Evolutionary conservation across 1,140 invertebrate genomes (phyloP), one percentile per base, ranked within the genome.

Genomic region (Diorhabda elongata): DNA sequence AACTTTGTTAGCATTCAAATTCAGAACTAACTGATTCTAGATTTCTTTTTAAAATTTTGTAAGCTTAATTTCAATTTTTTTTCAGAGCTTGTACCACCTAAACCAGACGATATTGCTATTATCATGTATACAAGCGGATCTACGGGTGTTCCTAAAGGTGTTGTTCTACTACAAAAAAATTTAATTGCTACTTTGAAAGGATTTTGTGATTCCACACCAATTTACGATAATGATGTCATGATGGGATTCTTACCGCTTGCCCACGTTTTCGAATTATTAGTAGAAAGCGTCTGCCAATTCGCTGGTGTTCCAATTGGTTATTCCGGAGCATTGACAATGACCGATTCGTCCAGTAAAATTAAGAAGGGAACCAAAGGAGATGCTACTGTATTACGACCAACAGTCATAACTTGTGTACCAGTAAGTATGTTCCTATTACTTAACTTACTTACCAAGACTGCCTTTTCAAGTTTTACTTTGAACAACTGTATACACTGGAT

Each of bases 111-210:
- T 76, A 90, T 89, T 9, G 95, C 95, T 26, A 95, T 98, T 74
- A 93, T 98, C 58, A 98, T 98, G 95, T 98, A 98, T 83, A 98
- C 96, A 1, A 95, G 92, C 73, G 96, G 96, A 2, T 96, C 94
- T 0, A 98, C 95, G 0, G 95, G 96, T 44, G 88, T 92, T 66
- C 95, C 95, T 0, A 96, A 97, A 83, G 92, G 92, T 44, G 92
- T 94, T 2, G 77, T 93, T 42, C 79, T 94, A n/a, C 91, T 93
- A 0, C 97, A 99, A 81, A 87, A 86, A 72, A 98, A 99, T 82
- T 90, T 98, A 75, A 87, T 98, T 70, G 86, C 89, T 45, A 93
- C 94, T 3, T 87, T 98, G 76, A 91, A 94, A 76, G 91, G 94
- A 4, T 98, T 96, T 80, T 90, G 90, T 45, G 91, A 94, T 78